These are phyloP conservation scores for Gymnocheta viridis DNA, from an alignment of 2,888 invertebrate genomes.

Conservation along the genomic window DNA sequence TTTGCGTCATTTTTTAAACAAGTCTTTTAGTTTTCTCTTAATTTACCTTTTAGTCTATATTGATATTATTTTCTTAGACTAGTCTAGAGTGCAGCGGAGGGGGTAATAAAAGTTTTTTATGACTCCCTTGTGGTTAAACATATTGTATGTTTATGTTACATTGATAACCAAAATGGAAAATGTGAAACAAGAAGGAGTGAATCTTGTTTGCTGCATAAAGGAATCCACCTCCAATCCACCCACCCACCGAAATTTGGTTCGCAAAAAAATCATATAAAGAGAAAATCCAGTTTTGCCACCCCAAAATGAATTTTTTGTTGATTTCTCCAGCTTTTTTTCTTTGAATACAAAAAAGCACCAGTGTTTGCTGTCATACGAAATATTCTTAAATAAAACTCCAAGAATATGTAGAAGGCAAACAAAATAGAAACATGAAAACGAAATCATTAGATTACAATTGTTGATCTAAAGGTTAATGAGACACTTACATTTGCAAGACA, in stretches of 20 bases:
- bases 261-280: neutral
- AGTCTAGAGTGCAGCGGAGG: neutral
- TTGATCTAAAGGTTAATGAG: constrained; percentile 68
- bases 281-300: constrained; percentile 17
- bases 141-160: constrained; percentile 45
- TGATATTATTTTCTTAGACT: neutral
- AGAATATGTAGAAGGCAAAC: neutral
- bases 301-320: neutral
- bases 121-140: constrained; percentile 59
- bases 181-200: constrained; percentile 34
- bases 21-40: constrained; percentile 4
- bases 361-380: constrained; percentile 9
- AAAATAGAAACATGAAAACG: constrained; percentile 21
- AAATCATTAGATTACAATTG: constrained; percentile 67
- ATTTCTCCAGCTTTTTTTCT: neutral
- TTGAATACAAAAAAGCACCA: too few relatives aligned
- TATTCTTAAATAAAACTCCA: neutral
- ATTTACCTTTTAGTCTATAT: constrained; percentile 37
- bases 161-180: constrained; percentile 23
- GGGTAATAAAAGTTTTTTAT: constrained; percentile 47
- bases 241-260: neutral
- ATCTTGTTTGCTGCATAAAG: too few relatives aligned
- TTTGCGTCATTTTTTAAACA: constrained; percentile 19
- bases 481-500: constrained; percentile 58
- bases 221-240: too few relatives aligned